phyloP scores from a whole-genome alignment of 1,140 invertebrate genomes.

The Chymomyza costata region DNA sequence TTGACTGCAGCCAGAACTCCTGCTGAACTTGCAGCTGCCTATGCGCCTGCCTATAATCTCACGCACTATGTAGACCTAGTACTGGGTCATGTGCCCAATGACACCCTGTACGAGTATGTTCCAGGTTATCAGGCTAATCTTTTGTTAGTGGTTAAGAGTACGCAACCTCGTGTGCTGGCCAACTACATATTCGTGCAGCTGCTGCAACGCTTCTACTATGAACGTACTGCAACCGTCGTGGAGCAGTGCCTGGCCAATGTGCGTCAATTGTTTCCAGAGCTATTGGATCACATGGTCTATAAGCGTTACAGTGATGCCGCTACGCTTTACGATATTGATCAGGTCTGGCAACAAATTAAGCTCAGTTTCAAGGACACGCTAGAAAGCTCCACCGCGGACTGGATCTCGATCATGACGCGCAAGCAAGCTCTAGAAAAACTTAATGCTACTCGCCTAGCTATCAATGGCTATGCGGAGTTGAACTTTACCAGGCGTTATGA shows the following conservation, averaged over 20 bases:
- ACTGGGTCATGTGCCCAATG: constrained; percentile 29
- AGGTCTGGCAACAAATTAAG: constrained; percentile 49
- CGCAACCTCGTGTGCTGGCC: constrained; percentile 25
- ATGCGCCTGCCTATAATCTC: constrained; percentile 33
- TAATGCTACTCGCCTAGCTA: constrained; percentile 33
- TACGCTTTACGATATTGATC: constrained; percentile 35
- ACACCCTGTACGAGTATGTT: constrained; percentile 48
- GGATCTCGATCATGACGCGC: constrained; percentile 37
- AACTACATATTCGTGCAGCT: constrained; percentile 57
- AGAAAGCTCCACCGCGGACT: constrained; percentile 28
- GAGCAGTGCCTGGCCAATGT: constrained; percentile 37
- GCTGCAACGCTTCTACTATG: constrained; percentile 44
- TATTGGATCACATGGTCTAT: constrained; percentile 51
- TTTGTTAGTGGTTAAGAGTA: constrained; percentile 11
- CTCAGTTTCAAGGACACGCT: constrained; percentile 33
- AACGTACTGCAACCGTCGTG: constrained; percentile 14
- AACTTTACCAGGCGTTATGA: constrained; percentile 46
- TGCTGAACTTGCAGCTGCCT: constrained; percentile 21
- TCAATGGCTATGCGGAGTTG: constrained; percentile 36
- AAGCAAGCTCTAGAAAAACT: constrained; percentile 40
- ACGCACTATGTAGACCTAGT: constrained; percentile 40
- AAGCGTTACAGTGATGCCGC: constrained; percentile 30
- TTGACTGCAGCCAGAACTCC: constrained; percentile 24
- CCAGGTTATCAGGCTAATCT: constrained; percentile 43
- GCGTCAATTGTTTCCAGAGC: constrained; percentile 40